Evolutionary conservation across 2,113 vertebrate species (phyloP), one percentile per base, ranked within the genome.

Genomic region (Ploceus nigricollis): DNA sequence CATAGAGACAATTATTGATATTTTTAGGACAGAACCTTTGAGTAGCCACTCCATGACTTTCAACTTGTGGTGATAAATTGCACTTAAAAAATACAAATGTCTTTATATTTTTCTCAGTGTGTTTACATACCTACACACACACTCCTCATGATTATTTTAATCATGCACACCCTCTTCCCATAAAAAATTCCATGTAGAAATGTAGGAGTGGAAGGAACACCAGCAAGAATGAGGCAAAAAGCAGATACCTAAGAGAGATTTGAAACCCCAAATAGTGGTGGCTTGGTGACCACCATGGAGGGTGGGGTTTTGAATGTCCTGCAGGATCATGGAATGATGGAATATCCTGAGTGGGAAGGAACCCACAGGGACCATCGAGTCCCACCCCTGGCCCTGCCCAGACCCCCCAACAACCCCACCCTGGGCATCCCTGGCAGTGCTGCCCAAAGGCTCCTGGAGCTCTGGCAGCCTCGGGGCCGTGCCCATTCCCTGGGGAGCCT

Each of bases 331-430:
- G 28, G 56, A 47, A 30, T 39, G 3, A 13, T 20, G 25, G 65
- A 64, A 47, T 56, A 14, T 64, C 20, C 48, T 35, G 30, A 70
- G 18, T 2, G 2, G 68, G 39, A 3, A 61, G 1, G 2, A 3
- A 63, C 2, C 24, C n/a, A 1, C 40, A 35, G 8, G 14, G 48
- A 64, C 3, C 24, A 21, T 0, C 3, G 40, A 56, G 8, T 11
- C 1, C 56, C 5, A 20, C 1, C 8, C 72, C 28, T 18, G 33
- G 0, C 13, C 33, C 44, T 61, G 15, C 64, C 6, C 64, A 78
- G 64, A 2, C 0, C 8, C 8, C 56, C 47, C 84, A 19, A 1
- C 18, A 69, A 8, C 1, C 22, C 53, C 53, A 47, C 0, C 45
- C 72, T 60, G 83, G 6, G 22, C 48, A 54, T 17, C 82, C 71